phyloP scores from a whole-genome alignment of 2,797 vertebrate genomes.

The Chelon labrosus region DNA sequence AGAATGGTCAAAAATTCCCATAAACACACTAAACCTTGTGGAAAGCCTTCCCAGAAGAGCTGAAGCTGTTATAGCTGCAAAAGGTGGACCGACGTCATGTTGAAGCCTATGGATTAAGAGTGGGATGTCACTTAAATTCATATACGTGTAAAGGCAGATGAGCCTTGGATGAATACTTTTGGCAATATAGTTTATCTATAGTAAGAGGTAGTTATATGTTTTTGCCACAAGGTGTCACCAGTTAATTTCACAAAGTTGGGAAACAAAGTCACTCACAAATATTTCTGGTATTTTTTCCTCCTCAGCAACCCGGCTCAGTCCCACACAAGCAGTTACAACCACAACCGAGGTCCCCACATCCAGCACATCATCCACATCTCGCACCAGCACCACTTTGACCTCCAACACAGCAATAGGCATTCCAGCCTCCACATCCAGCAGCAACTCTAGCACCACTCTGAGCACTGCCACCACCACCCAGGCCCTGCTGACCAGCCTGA shows the following conservation, averaged over 20 bases:
- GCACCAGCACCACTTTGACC: conserved; percentile 58
- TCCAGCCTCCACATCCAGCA: conserved; percentile 63
- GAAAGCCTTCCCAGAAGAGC: no score
- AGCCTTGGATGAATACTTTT: no score
- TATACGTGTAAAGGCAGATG: no score
- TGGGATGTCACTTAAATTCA: no score
- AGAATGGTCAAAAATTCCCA: no score
- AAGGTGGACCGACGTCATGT: no score
- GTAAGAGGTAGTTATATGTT: background rate
- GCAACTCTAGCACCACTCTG: conserved; percentile 38
- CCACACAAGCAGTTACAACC: conserved; percentile 41
- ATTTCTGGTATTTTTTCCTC: conserved; percentile 27
- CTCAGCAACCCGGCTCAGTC: conserved; percentile 60
- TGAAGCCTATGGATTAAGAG: no score
- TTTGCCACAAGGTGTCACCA: conserved; percentile 37
- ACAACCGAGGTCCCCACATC: conserved; percentile 54
- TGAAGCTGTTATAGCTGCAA: no score
- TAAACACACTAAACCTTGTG: no score
- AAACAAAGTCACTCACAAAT: background rate
- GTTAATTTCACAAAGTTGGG: background rate
- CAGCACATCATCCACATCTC: conserved; percentile 60
- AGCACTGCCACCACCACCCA: conserved; percentile 83
- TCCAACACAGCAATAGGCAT: conserved; percentile 58
- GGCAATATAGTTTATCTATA: no score
- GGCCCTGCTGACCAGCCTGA: conserved; percentile 76